phyloP scores from a whole-genome alignment of 2,888 invertebrate genomes.

The Calameuta idolon region DNA sequence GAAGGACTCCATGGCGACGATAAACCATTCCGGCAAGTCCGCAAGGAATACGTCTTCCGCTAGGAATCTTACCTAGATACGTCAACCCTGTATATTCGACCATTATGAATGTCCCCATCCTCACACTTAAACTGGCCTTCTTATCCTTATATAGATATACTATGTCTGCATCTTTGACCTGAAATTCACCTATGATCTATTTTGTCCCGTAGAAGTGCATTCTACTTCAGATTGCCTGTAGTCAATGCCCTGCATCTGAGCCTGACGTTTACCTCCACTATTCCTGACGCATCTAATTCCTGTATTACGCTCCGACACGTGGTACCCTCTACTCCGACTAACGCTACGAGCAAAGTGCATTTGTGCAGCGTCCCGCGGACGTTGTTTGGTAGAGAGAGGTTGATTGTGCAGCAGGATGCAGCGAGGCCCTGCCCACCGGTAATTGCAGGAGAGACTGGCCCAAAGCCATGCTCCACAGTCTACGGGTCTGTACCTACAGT shows the following conservation, averaged over 20 bases:
- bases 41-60: neutral
- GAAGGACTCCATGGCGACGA: neutral
- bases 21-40: neutral
- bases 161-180: neutral
- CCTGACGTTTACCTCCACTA: neutral
- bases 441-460: slow-evolving; percentile 49
- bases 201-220: neutral
- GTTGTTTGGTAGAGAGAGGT: slow-evolving; percentile 25
- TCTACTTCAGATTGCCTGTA: neutral
- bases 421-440: slow-evolving; percentile 40
- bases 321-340: neutral
- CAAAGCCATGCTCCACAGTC: slow-evolving; percentile 11
- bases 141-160: neutral
- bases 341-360: slow-evolving; percentile 29
- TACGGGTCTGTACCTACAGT: neutral
- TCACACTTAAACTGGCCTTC: neutral
- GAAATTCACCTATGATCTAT: neutral
- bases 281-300: neutral
- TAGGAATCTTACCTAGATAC: neutral
- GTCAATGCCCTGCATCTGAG: neutral
- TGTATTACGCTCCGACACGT: neutral
- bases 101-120: neutral
- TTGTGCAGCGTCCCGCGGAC: slow-evolving; percentile 25
- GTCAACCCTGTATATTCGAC: neutral
- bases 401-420: slow-evolving; percentile 32